Conservation (phyloP, 2,797 vertebrate species). For the Acridotheres tristis region DNA sequence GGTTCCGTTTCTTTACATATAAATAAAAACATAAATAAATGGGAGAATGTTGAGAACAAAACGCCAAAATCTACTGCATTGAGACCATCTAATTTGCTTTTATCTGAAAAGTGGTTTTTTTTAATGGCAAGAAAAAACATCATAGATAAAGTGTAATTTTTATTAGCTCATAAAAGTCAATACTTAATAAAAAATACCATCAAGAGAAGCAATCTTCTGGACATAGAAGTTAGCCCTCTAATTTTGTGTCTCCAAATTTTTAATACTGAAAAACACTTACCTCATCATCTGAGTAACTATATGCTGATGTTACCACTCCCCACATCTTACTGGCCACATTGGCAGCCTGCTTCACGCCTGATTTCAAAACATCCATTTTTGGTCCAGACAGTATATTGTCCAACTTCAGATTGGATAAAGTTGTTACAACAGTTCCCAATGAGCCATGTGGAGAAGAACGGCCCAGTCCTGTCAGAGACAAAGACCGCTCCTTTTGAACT, state of each 20-base stretch:
- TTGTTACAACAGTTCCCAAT: constrained; percentile 90
- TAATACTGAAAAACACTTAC: constrained; percentile 72
- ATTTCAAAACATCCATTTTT: constrained; percentile 94
- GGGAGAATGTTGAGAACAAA: not conserved
- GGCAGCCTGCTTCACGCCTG: constrained; percentile 95
- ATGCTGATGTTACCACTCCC: constrained; percentile 90
- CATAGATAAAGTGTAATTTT: not conserved
- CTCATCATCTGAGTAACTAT: constrained; percentile 94
- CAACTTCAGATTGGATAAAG: constrained; percentile 92
- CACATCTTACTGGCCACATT: constrained; percentile 95
- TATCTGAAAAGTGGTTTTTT: not conserved
- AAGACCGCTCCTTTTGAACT: constrained; percentile 76
- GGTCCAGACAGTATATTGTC: constrained; percentile 92
- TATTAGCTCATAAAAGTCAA: not conserved
- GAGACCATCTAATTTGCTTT: not conserved
- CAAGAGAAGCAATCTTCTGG: not conserved
- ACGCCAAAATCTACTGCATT: not conserved
- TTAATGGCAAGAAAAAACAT: not conserved
- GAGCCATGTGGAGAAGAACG: constrained; percentile 89
- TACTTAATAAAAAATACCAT: not conserved
- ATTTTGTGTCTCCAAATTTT: not conserved
- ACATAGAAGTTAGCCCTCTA: not conserved
- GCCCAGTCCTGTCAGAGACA: constrained; percentile 86
- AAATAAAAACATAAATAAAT: not conserved
- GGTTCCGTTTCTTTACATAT: not conserved